Conservation (phyloP, 2,113 vertebrate species). For the Oxygymnocypris stewartii region DNA sequence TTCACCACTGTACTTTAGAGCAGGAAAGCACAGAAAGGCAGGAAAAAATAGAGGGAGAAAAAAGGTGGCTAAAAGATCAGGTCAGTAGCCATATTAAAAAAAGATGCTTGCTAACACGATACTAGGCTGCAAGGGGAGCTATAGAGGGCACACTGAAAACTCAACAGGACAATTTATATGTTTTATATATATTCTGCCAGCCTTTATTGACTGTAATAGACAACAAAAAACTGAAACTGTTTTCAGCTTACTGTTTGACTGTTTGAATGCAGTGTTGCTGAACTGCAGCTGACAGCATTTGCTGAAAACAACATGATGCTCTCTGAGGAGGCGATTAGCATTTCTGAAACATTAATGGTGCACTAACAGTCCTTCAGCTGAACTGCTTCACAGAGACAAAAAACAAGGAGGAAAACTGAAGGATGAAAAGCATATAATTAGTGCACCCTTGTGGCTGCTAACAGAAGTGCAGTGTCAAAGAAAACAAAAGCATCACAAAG, state of each 20-base stretch:
- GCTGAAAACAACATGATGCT: not conserved
- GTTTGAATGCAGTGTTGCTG: not conserved
- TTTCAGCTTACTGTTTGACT: not conserved
- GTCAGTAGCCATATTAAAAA: too few species aligned
- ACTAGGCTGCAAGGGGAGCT: not conserved
- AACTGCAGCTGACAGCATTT: not conserved
- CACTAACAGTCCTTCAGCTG: conserved; percentile 15
- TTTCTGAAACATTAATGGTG: conserved; percentile 28
- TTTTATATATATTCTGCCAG: not conserved
- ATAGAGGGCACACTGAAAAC: not conserved
- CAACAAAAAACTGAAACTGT: not conserved
- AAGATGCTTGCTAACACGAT: not conserved
- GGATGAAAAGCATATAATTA: not conserved
- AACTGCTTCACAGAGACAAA: not conserved
- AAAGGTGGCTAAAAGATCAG: not conserved
- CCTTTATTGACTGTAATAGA: not conserved
- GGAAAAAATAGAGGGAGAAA: not conserved
- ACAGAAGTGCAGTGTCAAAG: conserved; percentile 18
- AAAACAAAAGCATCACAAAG: not conserved
- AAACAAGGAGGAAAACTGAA: not conserved
- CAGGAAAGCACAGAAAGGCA: not conserved
- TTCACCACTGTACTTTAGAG: not conserved
- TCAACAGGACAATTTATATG: not conserved
- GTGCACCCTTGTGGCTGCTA: conserved; percentile 45
- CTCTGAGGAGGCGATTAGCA: not conserved